Base-by-base conservation (phyloP, 2,113 vertebrate species). In the Leptodactylus fuscus region DNA sequence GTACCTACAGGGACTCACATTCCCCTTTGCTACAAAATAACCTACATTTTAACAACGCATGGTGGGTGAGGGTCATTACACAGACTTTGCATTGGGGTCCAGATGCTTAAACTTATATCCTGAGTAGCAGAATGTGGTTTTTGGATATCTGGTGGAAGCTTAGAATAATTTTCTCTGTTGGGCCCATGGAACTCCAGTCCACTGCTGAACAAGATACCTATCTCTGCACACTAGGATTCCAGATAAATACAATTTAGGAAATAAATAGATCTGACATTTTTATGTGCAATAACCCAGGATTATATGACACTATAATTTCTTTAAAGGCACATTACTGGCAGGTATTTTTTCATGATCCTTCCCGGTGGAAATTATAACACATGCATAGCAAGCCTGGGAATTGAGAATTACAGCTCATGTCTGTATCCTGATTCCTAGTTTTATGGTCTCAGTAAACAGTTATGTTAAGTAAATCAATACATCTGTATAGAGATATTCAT, bases 401-500 rank as follows among this genome's bases (percentile, higher is more conserved):
- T 46, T 32, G 41, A 81, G 41, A 82, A 55, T 70, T 51, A 82
- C 48, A 13, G 6, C 62, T 82, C 34, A 29, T 41, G 81, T 15
- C 44, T 82, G 65, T 53, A 82, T 82, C 62, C 48, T 20, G 27
- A 27, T 62, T 29, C 15, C 78, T 62, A n/a, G 41, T 44, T 82
- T 81, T 82, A 82, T 71, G 48, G 48, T 41, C 27, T 71, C 5
- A 8, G 67, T 69, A 53, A 81, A 81, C 41, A 48, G 79, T 32
- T 38, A 70, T 53, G 20, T 70, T 71, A 71, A 53, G 29, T 15
- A 34, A 69, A 82, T 82, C 81, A 82, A 82, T 82, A 81, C 34
- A 58, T 65, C 55, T 46, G 29, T 32, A 82, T 29, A 70, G 48
- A 34, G 49, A 82, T 34, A 82, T 71, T 82, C 44, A 82, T 70